These are phyloP conservation scores for Drosophila hamatofila DNA, from an alignment of 2,888 invertebrate genomes.

Conservation along the genomic window DNA sequence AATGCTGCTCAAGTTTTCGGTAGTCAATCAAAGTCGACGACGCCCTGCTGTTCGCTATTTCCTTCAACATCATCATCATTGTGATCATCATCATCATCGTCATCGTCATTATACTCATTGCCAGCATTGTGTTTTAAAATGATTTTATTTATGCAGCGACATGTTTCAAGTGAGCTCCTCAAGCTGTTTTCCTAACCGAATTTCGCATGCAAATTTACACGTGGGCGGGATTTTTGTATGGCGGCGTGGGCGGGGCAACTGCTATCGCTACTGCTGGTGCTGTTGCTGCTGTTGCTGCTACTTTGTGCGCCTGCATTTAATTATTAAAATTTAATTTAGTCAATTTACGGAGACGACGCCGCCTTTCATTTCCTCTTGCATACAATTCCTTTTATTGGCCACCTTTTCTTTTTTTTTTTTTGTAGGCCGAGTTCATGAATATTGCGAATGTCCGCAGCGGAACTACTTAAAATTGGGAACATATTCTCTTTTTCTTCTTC, in stretches of 20 bases:
- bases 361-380: slow-evolving; percentile 12
- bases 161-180: slow-evolving; percentile 68
- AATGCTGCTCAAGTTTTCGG: slow-evolving; percentile 53
- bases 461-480: slow-evolving; percentile 47
- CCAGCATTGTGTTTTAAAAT: slow-evolving; percentile 65
- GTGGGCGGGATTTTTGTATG: slow-evolving; percentile 35
- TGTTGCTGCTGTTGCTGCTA: slow-evolving; percentile 14
- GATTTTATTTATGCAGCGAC: slow-evolving; percentile 78
- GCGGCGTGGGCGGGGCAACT: slow-evolving; percentile 4
- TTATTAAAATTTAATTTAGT: slow-evolving; percentile 80
- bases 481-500: slow-evolving; percentile 1
- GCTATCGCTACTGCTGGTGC: slow-evolving; percentile 9
- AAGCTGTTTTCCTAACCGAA: slow-evolving; percentile 72
- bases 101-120: slow-evolving; percentile 36
- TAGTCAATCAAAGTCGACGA: slow-evolving; percentile 63
- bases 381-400: slow-evolving; percentile 49
- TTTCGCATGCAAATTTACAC: slow-evolving; percentile 76
- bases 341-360: slow-evolving; percentile 54
- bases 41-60: slow-evolving; percentile 19
- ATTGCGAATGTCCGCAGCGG: slow-evolving; percentile 47
- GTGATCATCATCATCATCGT: slow-evolving; percentile 19
- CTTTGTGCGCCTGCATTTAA: slow-evolving; percentile 64
- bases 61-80: slow-evolving; percentile 27
- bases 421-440: slow-evolving; percentile 48
- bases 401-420: slow-evolving; percentile 10